Conservation (phyloP, 35 echinoderm and acorn worm genomes). For the Lytechinus variegatus region DNA sequence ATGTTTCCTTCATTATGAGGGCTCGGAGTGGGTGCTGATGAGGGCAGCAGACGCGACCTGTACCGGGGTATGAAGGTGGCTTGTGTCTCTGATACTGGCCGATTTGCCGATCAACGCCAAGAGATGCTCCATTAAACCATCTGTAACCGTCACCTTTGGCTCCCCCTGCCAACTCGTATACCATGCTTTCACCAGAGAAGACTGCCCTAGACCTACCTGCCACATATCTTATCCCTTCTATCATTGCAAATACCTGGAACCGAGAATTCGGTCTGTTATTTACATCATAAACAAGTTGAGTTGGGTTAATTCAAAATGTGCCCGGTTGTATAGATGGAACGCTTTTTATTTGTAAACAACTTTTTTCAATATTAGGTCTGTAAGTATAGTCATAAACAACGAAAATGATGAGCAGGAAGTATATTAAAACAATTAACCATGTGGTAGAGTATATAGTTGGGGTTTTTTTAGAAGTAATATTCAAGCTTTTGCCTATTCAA, state of each 20-base stretch:
- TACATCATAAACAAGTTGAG: background rate
- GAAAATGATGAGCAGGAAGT: background rate
- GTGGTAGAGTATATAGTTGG: background rate
- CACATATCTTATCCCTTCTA: background rate
- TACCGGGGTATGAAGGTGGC: background rate
- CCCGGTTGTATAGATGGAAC: too few relatives aligned
- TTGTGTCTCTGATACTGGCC: background rate
- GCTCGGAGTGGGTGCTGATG: background rate
- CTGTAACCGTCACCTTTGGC: conserved; percentile 31
- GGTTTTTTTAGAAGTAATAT: background rate
- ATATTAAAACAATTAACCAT: background rate
- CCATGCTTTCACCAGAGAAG: background rate
- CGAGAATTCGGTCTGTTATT: background rate
- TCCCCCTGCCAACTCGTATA: conserved; percentile 29
- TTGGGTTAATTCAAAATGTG: background rate
- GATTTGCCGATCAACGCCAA: background rate
- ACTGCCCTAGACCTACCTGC: background rate
- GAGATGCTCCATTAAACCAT: background rate
- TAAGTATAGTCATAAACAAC: background rate
- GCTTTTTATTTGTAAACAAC: too few relatives aligned
- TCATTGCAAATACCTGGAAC: background rate
- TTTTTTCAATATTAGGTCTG: background rate
- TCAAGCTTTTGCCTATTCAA: background rate
- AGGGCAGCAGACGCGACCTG: background rate
- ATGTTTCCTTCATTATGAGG: background rate